phyloP scores from a whole-genome alignment of 2,797 vertebrate species.

The Antennarius maculatus region DNA sequence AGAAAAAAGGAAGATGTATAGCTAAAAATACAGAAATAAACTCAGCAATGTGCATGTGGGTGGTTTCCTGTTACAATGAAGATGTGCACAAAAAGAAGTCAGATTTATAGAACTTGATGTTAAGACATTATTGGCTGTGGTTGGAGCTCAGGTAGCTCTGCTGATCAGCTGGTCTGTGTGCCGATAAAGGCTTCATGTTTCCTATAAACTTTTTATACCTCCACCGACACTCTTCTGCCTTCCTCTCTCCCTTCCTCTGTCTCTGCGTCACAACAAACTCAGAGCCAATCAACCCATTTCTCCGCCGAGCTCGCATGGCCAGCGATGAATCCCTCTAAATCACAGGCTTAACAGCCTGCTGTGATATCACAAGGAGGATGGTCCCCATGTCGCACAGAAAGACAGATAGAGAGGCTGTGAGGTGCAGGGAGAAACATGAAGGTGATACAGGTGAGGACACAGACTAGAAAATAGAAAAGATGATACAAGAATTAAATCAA shows the following conservation, averaged over 20 bases:
- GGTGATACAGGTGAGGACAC: not conserved
- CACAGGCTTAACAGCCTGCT: constrained; percentile 41
- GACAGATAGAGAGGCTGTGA: not conserved
- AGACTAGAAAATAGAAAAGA: not conserved
- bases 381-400: constrained; percentile 1
- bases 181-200: not conserved
- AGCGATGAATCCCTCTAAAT: constrained; percentile 45
- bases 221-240: not conserved
- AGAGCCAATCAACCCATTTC: constrained; percentile 32
- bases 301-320: constrained; percentile 24
- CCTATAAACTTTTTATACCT: not conserved
- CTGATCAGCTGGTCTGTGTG: not conserved
- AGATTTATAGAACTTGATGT: not conserved
- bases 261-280: constrained; percentile 1
- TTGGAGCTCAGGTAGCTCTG: not conserved
- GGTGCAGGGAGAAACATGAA: not conserved
- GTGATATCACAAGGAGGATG: constrained; percentile 29
- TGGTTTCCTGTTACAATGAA: not conserved
- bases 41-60: not conserved
- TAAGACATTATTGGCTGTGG: not conserved
- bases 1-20: no score
- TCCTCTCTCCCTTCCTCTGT: not conserved
- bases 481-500: not conserved
- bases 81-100: not conserved
- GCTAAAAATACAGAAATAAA: no score